These are phyloP conservation scores for Carlito syrichta DNA, from an alignment of 2,113 vertebrate species.

Conservation along the genomic window DNA sequence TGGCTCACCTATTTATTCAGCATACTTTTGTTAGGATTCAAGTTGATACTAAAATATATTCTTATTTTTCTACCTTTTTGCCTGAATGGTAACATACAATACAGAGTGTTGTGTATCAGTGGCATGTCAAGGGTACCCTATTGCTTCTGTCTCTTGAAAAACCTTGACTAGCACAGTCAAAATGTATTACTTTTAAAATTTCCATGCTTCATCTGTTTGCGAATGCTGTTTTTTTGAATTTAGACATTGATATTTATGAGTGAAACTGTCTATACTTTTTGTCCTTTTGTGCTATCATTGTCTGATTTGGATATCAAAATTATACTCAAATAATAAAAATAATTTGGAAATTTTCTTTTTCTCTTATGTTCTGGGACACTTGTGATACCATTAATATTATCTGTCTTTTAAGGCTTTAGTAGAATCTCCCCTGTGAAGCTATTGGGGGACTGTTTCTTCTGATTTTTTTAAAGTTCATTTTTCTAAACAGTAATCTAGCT, in stretches of 20 bases:
- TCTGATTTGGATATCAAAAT: neutral
- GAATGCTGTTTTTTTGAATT: neutral
- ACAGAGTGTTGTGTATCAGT: neutral
- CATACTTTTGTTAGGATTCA: neutral
- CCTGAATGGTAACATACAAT: neutral
- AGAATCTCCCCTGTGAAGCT: neutral
- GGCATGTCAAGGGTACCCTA: neutral
- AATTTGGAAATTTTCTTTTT: neutral
- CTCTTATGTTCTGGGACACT: neutral
- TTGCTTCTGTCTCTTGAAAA: neutral
- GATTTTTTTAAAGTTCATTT: neutral
- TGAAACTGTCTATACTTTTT: neutral
- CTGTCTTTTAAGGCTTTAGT: neutral
- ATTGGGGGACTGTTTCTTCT: neutral
- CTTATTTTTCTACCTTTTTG: slow-evolving; percentile 25
- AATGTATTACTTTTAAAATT: neutral
- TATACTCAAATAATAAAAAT: neutral
- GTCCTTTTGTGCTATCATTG: neutral
- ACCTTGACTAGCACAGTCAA: neutral
- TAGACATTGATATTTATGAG: neutral
- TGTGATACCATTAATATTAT: neutral
- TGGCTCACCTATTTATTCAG: neutral
- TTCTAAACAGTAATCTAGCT: neutral
- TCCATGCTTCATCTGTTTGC: neutral
- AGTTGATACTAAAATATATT: neutral